A percentile compares a stretch with the other conserved stretches of the same genome.
These are phyloP conservation scores for Thymallus thymallus DNA, from an alignment of 2,113 vertebrate genomes.

Conservation along the genomic window DNA sequence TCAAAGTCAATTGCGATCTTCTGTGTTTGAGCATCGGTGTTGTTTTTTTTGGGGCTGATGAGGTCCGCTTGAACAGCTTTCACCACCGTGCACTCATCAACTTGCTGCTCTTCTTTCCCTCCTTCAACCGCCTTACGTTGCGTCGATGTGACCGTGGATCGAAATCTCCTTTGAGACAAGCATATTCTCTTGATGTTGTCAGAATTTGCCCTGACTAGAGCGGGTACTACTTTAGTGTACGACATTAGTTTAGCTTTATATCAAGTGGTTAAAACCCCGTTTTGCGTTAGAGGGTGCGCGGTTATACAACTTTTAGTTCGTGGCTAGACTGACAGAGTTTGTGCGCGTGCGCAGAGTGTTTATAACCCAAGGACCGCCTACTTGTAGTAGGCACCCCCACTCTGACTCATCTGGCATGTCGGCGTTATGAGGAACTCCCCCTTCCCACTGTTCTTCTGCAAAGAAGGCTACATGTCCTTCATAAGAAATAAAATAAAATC, in stretches of 20 bases:
- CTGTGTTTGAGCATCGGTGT: conserved; percentile 6
- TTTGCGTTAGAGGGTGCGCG: background rate
- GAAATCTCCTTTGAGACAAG: conserved; percentile 37
- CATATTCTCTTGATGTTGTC: conserved; percentile 15
- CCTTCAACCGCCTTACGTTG: conserved; percentile 17
- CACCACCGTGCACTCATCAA: conserved; percentile 13
- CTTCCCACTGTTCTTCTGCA: too few species aligned
- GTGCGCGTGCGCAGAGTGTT: too few species aligned
- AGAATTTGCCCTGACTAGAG: conserved; percentile 27
- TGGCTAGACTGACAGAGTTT: background rate
- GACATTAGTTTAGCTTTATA: conserved; percentile 43
- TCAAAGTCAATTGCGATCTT: conserved; percentile 67
- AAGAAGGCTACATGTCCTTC: too few species aligned
- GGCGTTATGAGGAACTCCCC: too few species aligned
- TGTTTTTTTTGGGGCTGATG: conserved; percentile 3
- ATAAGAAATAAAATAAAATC: too few species aligned
- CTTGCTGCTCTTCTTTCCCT: conserved; percentile 13
- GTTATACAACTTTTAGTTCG: background rate
- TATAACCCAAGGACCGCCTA: too few species aligned
- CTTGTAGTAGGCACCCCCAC: too few species aligned
- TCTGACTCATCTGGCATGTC: too few species aligned
- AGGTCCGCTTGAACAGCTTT: conserved; percentile 14
- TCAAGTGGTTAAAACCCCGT: background rate
- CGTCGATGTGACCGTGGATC: conserved; percentile 41
- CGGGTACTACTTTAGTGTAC: conserved; percentile 39